These are phyloP conservation scores for Drosophila quasianomalipes DNA, from an alignment of 2,888 invertebrate species.

Conservation along the genomic window DNA sequence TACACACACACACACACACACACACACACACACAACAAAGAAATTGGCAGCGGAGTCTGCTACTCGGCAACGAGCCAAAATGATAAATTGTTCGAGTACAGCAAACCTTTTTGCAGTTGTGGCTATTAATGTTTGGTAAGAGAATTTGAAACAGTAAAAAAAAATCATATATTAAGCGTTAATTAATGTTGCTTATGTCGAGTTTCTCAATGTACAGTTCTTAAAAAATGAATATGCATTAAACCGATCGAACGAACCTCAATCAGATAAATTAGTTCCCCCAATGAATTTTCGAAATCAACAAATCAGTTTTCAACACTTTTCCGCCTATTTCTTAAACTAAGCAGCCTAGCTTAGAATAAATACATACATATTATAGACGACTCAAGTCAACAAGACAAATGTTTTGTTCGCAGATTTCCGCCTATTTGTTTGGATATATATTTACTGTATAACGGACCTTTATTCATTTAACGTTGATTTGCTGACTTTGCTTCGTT, in stretches of 20 bases:
- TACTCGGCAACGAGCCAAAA: constrained; percentile 1
- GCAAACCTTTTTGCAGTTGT: not conserved
- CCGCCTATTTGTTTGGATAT: too few species aligned
- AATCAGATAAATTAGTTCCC: not conserved
- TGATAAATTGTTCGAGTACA: constrained; percentile 4
- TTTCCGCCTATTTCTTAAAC: not conserved
- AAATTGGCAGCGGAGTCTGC: not conserved
- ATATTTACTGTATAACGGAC: not conserved
- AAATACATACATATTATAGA: not conserved
- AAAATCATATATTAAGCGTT: not conserved
- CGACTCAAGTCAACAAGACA: not conserved
- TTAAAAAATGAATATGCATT: not conserved
- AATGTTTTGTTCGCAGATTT: not conserved
- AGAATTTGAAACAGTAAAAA: not conserved
- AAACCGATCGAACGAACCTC: not conserved
- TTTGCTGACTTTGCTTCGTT: constrained; percentile 43
- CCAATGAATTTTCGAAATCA: not conserved
- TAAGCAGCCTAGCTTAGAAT: not conserved
- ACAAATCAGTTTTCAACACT: not conserved
- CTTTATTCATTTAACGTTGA: not conserved
- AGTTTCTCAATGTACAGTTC: not conserved
- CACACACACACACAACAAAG: not conserved
- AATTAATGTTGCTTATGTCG: not conserved
- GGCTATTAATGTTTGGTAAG: not conserved
- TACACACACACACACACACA: not conserved